Percentiles rank a stretch among this genome's conserved stretches.
Conservation (phyloP, 2,888 invertebrate genomes). For the Acanthosepion esculentum region DNA sequence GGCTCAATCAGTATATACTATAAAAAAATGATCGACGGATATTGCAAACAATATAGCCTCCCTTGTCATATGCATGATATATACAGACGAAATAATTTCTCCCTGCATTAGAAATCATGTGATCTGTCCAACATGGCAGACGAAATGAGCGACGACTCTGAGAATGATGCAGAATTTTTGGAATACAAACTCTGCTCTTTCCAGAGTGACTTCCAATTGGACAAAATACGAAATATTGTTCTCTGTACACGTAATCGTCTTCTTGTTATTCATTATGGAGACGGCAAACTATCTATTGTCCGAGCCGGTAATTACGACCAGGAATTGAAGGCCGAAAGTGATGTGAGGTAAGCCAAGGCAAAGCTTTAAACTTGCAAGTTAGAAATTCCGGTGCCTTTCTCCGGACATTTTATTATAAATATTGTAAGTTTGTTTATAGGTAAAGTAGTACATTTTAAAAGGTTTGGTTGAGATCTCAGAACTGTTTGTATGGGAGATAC, state of each 20-base stretch:
- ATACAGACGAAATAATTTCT: not conserved
- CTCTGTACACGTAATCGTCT: not conserved
- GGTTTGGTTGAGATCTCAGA: too few relatives aligned
- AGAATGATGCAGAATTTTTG: conserved; percentile 42
- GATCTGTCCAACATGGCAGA: conserved; percentile 44
- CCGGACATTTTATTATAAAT: too few relatives aligned
- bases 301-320: not conserved
- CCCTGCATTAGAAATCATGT: conserved; percentile 39
- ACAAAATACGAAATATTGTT: not conserved
- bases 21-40: too few relatives aligned
- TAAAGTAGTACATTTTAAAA: too few relatives aligned
- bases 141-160: not conserved
- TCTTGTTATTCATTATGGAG: conserved; percentile 38
- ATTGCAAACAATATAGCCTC: not conserved
- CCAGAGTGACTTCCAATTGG: not conserved
- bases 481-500: too few relatives aligned
- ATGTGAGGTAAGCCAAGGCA: conserved; percentile 6
- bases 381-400: too few relatives aligned
- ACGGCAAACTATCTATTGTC: not conserved
- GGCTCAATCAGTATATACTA: too few relatives aligned
- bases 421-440: too few relatives aligned
- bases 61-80: not conserved
- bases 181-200: conserved; percentile 45
- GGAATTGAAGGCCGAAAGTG: not conserved
- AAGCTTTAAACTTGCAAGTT: too few relatives aligned